Evolutionary conservation across 2,113 vertebrate genomes (phyloP), one percentile per base, ranked within the genome.

Genomic region (Hemicordylus capensis): DNA sequence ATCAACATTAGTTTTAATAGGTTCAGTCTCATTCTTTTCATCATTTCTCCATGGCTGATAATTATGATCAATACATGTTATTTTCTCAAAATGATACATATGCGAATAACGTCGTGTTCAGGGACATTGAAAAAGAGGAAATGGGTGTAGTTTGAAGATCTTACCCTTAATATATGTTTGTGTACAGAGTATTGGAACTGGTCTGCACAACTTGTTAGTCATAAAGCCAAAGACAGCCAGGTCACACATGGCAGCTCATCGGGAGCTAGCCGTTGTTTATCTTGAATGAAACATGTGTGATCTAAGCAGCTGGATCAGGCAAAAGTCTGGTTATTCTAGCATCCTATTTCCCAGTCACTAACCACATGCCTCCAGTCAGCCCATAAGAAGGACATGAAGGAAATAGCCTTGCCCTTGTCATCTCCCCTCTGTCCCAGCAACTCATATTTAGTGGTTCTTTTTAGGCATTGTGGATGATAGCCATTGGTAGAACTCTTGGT

Each of bases 1-100:
- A 88, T 84, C 59, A 84, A 84, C 89, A 89, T 82, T 90, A 26
- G 72, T 44, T 0, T 89, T 92, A 91, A 89, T 93, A 88, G 89
- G 67, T 86, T 92, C 83, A 84, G 89, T 89, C 83, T 81, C 48
- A 19, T 91, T 89, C 85, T 89, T 89, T 34, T 88, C 89, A 12
- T 88, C 4, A 77, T 87, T 44, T 86, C 81, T 87, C 67, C 0
- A 1, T 90, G 88, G 74, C 76, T 61, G 66, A 76, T 79, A 92
- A 91, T 91, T 86, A n/a, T 78, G 76, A 91, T 94, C 90, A 54
- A 85, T 83, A 63, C 4, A 51, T 82, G 66, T 75, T 90, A 64
- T 93, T 94, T 89, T 80, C 88, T 83, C 89, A 80, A 90, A 87
- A 78, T 22, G 84, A 77, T 58, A 82, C 56, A 73, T 37, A 89